A percentile compares a stretch with the other conserved stretches of the same genome.
Evolutionary conservation across 1,140 invertebrate species (phyloP).

Genomic region (Colletes gigas): DNA sequence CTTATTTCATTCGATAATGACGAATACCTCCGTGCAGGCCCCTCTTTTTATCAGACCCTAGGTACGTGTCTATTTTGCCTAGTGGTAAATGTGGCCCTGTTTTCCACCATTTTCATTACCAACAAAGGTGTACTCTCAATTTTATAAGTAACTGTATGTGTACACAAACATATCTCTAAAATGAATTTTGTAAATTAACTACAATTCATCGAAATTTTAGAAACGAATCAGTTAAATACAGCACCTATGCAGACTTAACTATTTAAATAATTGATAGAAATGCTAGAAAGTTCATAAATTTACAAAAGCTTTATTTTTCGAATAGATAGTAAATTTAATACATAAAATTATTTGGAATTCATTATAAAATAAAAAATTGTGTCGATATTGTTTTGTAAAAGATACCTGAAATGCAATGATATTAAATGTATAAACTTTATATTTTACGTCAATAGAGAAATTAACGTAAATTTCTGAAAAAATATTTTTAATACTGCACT

Average conservation of each 20-base stretch:
- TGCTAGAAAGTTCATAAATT: constrained; percentile 7
- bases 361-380: constrained; percentile 8
- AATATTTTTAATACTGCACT: constrained; percentile 21
- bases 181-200: neutral
- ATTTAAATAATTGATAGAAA: neutral
- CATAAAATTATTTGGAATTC: constrained; percentile 12
- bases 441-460: constrained; percentile 1
- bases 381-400: neutral
- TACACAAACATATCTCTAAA: too few species aligned
- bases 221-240: neutral
- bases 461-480: constrained; percentile 1
- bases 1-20: too few species aligned
- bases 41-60: too few species aligned
- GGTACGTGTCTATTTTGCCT: too few species aligned
- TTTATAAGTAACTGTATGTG: too few species aligned
- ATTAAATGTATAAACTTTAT: neutral
- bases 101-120: too few species aligned
- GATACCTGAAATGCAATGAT: neutral
- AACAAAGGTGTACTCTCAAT: too few species aligned
- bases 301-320: neutral
- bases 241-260: neutral
- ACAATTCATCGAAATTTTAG: neutral
- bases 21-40: too few species aligned
- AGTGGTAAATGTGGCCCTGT: too few species aligned
- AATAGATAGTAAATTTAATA: neutral